Percentiles rank a stretch among this genome's conserved stretches.
Conservation (phyloP, 2,113 vertebrate genomes). For the Oenanthe melanoleuca region DNA sequence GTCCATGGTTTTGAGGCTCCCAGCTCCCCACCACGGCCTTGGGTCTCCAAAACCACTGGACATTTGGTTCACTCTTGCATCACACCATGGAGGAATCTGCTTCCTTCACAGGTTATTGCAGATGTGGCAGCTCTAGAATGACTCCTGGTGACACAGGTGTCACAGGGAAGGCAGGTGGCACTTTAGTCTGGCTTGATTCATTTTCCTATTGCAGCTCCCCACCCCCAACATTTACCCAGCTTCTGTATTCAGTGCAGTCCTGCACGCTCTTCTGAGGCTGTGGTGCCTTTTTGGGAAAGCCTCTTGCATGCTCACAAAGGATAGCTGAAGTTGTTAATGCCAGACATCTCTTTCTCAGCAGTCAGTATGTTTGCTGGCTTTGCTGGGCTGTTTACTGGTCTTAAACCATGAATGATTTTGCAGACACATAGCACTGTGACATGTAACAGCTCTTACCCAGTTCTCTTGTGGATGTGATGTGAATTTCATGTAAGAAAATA, state of each 20-base stretch:
- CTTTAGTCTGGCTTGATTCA: background rate
- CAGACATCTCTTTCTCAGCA: background rate
- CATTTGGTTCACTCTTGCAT: rapidly evolving
- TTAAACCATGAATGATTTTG: constrained; percentile 2
- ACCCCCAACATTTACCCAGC: background rate
- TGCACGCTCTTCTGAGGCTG: background rate
- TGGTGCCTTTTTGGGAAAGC: background rate
- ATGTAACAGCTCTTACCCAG: background rate
- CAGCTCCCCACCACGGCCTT: rapidly evolving
- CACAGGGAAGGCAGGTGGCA: background rate
- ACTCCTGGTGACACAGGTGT: background rate
- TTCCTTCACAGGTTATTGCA: rapidly evolving
- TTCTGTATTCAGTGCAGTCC: background rate
- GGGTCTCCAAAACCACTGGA: background rate
- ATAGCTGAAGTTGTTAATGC: background rate
- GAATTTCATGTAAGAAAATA: constrained; percentile 25
- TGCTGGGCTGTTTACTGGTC: background rate
- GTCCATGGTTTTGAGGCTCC: background rate
- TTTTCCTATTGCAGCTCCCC: background rate
- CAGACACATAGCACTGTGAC: background rate
- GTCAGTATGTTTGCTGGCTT: background rate
- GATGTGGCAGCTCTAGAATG: background rate
- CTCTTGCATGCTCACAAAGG: background rate
- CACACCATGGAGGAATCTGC: background rate
- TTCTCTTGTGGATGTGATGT: background rate